These are phyloP conservation scores for Thermophis baileyi DNA, from an alignment of 2,113 vertebrate genomes.

Conservation along the genomic window DNA sequence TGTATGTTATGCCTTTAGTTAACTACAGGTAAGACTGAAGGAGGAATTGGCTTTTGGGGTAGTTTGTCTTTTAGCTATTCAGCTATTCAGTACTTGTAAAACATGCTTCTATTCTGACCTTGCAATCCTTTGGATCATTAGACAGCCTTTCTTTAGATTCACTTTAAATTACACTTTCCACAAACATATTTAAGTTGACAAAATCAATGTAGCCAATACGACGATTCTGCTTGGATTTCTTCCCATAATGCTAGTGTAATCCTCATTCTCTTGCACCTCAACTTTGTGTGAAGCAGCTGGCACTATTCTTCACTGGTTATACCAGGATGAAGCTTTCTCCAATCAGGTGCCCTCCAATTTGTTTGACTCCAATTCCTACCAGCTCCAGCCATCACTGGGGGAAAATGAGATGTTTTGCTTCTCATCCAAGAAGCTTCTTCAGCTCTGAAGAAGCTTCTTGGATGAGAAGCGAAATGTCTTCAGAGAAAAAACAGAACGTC, in stretches of 20 bases:
- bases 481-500: too few species aligned
- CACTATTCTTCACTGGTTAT: not conserved
- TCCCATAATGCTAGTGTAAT: not conserved
- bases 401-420: not conserved
- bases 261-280: not conserved
- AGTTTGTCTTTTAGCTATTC: not conserved
- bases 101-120: not conserved
- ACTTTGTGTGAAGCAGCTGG: not conserved
- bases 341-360: not conserved
- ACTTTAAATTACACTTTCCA: not conserved
- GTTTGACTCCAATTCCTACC: not conserved
- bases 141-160: not conserved
- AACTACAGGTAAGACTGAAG: not conserved
- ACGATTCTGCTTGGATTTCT: not conserved
- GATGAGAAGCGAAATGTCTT: too few species aligned
- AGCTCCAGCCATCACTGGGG: not conserved
- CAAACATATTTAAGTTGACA: not conserved
- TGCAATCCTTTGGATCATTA: not conserved
- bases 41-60: not conserved
- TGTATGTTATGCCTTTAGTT: not conserved
- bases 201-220: not conserved
- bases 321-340: not conserved
- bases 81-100: not conserved
- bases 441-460: too few species aligned
- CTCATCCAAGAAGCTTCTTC: too few species aligned